Evolutionary conservation across 2,888 invertebrate genomes (phyloP).

Genomic region (Myopa tessellatipennis): DNA sequence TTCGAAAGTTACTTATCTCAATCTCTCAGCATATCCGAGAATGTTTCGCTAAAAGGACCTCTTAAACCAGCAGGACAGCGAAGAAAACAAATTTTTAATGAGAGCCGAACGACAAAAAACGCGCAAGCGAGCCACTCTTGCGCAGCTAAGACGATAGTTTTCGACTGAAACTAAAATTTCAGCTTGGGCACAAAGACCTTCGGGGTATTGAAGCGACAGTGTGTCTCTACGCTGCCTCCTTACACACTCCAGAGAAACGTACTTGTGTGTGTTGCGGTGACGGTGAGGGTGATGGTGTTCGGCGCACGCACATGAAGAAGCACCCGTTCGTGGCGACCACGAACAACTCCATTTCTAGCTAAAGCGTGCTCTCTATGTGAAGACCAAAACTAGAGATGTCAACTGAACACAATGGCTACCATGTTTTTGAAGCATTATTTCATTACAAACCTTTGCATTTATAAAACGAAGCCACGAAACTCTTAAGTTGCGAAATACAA

Average conservation of each 20-base stretch:
- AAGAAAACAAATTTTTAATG: constrained; percentile 21
- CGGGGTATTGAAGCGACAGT: constrained; percentile 62
- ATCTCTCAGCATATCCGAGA: too few relatives aligned
- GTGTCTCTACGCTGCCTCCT: constrained; percentile 34
- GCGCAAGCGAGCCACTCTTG: constrained; percentile 64
- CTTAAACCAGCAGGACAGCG: background rate
- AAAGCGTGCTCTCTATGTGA: background rate
- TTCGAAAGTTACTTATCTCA: too few relatives aligned
- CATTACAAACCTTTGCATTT: too few relatives aligned
- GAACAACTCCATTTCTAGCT: background rate
- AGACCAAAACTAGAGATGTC: background rate
- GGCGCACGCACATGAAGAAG: constrained; percentile 21
- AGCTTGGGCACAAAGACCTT: constrained; percentile 66
- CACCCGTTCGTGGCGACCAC: constrained; percentile 16
- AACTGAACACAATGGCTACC: background rate
- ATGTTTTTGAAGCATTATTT: too few relatives aligned
- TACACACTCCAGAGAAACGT: constrained; percentile 38
- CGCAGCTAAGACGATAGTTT: constrained; percentile 65
- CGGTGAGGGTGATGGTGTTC: constrained; percentile 32
- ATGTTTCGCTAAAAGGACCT: too few relatives aligned
- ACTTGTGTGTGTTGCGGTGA: constrained; percentile 24
- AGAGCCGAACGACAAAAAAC: constrained; percentile 44
- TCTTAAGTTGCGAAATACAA: too few relatives aligned
- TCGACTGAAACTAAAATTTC: constrained; percentile 65
- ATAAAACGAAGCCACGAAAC: too few relatives aligned